Conservation (phyloP, 2,113 vertebrate genomes). For the Cyprinodon variegatus region DNA sequence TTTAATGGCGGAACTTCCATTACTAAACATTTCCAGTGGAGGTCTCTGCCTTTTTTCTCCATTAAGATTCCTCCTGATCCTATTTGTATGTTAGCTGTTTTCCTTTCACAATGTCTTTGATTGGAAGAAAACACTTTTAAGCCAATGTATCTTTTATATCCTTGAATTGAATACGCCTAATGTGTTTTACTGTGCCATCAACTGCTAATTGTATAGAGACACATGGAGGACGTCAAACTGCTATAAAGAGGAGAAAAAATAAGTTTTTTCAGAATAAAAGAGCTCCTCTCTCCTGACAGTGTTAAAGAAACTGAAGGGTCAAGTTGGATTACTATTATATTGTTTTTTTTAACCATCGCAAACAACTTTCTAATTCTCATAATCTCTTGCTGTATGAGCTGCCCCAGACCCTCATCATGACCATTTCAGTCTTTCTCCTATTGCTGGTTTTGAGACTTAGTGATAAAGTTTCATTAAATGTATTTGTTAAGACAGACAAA, state of each 20-base stretch:
- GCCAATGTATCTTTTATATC: neutral
- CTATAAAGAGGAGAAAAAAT: no score
- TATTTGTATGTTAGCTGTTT: neutral
- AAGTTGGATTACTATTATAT: neutral
- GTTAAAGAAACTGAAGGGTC: neutral
- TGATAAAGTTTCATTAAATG: no score
- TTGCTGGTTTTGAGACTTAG: no score
- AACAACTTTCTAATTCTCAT: no score
- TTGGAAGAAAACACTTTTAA: constrained; percentile 29
- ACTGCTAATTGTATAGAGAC: constrained; percentile 19
- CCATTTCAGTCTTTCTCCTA: no score
- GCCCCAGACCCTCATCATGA: no score
- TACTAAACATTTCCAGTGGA: constrained; percentile 30
- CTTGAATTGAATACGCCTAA: constrained; percentile 27
- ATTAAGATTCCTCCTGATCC: constrained; percentile 47
- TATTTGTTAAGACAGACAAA: no score
- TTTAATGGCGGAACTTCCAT: constrained; percentile 34
- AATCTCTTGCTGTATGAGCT: no score
- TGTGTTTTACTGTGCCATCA: constrained; percentile 41
- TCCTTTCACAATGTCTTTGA: constrained; percentile 20
- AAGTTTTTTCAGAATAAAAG: no score
- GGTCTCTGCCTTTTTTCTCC: constrained; percentile 9
- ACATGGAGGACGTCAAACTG: no score
- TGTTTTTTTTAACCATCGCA: neutral
- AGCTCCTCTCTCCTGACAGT: no score